phyloP scores from a whole-genome alignment of 2,113 vertebrate genomes.

The Nettapus auritus region DNA sequence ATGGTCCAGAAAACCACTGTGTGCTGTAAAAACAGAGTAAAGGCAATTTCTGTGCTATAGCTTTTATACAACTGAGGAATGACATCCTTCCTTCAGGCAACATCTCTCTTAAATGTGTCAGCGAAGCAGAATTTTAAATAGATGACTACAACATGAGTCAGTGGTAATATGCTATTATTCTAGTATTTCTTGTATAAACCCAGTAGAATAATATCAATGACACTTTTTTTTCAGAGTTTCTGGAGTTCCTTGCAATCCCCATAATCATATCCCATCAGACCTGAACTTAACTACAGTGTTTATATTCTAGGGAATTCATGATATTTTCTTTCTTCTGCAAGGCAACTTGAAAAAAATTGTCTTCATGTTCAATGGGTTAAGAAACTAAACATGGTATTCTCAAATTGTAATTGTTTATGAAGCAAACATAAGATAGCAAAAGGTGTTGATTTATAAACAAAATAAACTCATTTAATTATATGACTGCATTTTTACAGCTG shows the following conservation, averaged over 20 bases:
- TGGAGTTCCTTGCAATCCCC: neutral
- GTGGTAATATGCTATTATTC: neutral
- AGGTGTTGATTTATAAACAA: neutral
- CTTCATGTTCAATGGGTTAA: neutral
- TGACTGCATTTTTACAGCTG: neutral
- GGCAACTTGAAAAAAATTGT: neutral
- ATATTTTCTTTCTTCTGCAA: neutral
- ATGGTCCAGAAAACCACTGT: neutral
- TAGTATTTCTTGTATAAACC: neutral
- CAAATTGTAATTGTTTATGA: neutral
- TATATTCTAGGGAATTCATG: neutral
- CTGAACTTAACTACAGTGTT: neutral
- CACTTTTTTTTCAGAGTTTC: neutral
- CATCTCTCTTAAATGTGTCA: neutral
- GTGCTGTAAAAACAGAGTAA: neutral
- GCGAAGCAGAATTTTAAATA: neutral
- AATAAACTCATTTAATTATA: slow-evolving; percentile 8
- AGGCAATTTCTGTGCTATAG: neutral
- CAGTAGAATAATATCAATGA: neutral
- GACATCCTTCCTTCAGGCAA: neutral
- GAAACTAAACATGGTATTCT: neutral
- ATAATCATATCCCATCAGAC: neutral
- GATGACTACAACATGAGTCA: neutral
- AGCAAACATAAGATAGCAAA: neutral
- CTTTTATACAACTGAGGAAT: neutral